Percentiles rank a stretch among this genome's conserved stretches.
Evolutionary conservation across 2,113 vertebrate species (phyloP).

Genomic region (Thermophis baileyi): DNA sequence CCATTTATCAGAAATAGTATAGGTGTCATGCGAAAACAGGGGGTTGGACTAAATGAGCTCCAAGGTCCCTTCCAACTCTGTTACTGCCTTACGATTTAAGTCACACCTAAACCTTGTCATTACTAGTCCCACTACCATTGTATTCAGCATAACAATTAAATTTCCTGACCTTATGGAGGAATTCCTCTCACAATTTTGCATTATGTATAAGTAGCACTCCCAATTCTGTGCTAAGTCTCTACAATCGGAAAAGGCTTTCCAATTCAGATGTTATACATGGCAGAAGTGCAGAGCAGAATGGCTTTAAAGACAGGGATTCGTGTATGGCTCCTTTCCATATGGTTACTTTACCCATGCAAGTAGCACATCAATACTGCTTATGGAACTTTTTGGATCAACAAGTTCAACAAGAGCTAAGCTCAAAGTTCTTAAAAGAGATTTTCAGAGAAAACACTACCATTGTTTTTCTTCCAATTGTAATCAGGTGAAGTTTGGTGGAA

Average conservation of each 20-base stretch:
- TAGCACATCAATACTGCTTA: not conserved
- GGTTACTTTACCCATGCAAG: not conserved
- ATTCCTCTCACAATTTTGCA: not conserved
- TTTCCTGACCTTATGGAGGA: not conserved
- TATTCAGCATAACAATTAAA: not conserved
- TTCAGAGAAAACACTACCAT: not conserved
- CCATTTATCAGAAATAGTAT: not conserved
- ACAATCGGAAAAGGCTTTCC: not conserved
- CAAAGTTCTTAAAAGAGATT: not conserved
- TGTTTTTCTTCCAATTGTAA: not conserved
- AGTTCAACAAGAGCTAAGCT: not conserved
- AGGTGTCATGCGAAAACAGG: too few species aligned
- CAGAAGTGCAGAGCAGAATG: not conserved
- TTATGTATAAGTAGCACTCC: not conserved
- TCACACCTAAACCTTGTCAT: not conserved
- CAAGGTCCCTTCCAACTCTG: not conserved
- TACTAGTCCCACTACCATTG: not conserved
- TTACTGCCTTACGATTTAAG: not conserved
- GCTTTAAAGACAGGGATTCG: not conserved
- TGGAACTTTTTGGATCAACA: not conserved
- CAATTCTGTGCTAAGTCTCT: not conserved
- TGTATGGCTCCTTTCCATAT: not conserved
- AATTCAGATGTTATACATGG: not conserved
- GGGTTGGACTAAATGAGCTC: not conserved
- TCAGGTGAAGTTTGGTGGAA: not conserved